Conservation (phyloP, 2,113 vertebrate genomes). For the Perca fluviatilis region DNA sequence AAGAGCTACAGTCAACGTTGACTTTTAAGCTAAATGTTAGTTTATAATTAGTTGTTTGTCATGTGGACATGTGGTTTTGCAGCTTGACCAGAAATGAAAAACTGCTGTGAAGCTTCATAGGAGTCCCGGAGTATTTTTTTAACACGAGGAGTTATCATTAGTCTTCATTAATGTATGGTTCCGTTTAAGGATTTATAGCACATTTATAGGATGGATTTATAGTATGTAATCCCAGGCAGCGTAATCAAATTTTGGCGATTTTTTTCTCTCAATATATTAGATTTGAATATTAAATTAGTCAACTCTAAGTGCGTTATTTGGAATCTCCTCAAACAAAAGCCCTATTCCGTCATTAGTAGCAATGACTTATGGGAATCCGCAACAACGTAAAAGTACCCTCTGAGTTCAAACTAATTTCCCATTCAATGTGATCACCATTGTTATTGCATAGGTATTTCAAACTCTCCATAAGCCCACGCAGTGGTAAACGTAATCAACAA, state of each 20-base stretch:
- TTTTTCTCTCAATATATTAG: slow-evolving; percentile 16
- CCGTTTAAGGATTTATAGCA: slow-evolving; percentile 21
- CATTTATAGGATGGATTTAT: slow-evolving; percentile 24
- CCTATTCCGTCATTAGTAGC: not conserved
- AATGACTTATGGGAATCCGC: not conserved
- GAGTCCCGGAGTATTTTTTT: slow-evolving; percentile 29
- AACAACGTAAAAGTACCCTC: not conserved
- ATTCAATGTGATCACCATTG: slow-evolving; percentile 1
- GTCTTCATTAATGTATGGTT: slow-evolving; percentile 20
- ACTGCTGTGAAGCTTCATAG: not conserved
- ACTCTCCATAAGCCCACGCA: not conserved
- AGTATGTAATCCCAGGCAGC: slow-evolving; percentile 17
- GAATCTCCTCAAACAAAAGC: slow-evolving; percentile 18
- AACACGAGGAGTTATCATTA: slow-evolving; percentile 9
- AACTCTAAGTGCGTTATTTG: slow-evolving; percentile 1
- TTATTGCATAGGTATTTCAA: slow-evolving; percentile 4
- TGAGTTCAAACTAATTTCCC: slow-evolving; percentile 9
- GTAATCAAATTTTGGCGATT: not conserved
- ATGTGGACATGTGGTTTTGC: not conserved
- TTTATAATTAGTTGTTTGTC: slow-evolving; percentile 39
- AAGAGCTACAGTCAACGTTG: not conserved
- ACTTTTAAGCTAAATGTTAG: slow-evolving; percentile 4
- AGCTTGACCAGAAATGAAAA: slow-evolving; percentile 49
- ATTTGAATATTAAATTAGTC: slow-evolving; percentile 13
- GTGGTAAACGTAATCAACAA: slow-evolving; percentile 1